These are phyloP conservation scores for Hydractinia symbiolongicarpus DNA, from an alignment of 30 jellyfish, hydroid and myxozoan species.

Conservation along the genomic window DNA sequence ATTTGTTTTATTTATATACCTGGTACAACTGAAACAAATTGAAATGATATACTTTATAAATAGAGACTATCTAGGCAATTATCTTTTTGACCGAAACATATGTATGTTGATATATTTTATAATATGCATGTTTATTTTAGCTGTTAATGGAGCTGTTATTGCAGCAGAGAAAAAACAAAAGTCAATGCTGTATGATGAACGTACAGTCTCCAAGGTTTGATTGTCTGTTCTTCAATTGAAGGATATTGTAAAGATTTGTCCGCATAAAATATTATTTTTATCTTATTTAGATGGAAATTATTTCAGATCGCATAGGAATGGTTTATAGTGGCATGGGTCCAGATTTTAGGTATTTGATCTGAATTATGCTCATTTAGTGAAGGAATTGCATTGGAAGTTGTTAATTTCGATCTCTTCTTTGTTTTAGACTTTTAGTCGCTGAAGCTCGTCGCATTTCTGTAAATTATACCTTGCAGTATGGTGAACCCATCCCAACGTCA, in stretches of 20 bases:
- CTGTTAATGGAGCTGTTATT: slow-evolving; percentile 96
- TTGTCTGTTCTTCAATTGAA: not conserved
- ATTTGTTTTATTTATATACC: too few species aligned
- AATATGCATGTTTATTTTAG: slow-evolving; percentile 15
- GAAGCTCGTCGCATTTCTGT: slow-evolving; percentile 93
- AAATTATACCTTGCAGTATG: slow-evolving; percentile 68
- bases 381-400: not conserved
- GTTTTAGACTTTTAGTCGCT: slow-evolving; percentile 63
- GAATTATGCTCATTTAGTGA: not conserved
- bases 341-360: slow-evolving; percentile 68
- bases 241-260: not conserved
- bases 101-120: not conserved
- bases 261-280: not conserved
- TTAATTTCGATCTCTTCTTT: too few species aligned
- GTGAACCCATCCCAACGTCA: slow-evolving; percentile 78
- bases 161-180: slow-evolving; percentile 99
- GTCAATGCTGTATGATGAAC: slow-evolving; percentile 91
- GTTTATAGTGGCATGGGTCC: slow-evolving; percentile 99
- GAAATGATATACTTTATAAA: not conserved
- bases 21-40: not conserved
- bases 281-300: slow-evolving; percentile 74
- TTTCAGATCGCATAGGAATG: slow-evolving; percentile 84
- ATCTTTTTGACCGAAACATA: not conserved
- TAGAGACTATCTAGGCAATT: not conserved
- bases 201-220: slow-evolving; percentile 83